Conservation (phyloP, 2,888 invertebrate species). For the Trissoscelio sp. region DNA sequence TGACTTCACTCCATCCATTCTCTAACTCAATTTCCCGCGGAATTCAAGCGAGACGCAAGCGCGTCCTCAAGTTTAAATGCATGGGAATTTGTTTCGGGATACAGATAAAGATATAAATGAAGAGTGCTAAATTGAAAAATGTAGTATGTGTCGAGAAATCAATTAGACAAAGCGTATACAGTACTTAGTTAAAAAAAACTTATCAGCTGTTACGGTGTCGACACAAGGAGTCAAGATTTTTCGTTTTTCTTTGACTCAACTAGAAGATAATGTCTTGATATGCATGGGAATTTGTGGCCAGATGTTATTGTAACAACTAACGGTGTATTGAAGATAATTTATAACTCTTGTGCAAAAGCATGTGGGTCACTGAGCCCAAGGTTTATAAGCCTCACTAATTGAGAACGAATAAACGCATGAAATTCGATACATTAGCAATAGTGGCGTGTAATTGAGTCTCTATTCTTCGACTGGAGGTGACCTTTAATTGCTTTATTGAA, state of each 20-base stretch:
- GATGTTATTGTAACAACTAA: constrained; percentile 1
- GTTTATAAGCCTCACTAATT: constrained; percentile 10
- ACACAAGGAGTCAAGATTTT: no score
- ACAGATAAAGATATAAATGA: no score
- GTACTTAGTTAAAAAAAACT: no score
- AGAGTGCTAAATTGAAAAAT: no score
- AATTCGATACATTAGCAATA: background rate
- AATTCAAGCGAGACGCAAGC: background rate
- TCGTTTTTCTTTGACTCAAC: no score
- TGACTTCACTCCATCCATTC: constrained; percentile 1
- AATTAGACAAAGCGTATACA: no score
- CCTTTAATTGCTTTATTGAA: background rate
- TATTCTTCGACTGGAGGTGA: background rate
- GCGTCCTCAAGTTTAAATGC: background rate
- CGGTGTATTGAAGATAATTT: background rate
- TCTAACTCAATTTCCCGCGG: background rate
- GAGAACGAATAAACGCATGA: background rate
- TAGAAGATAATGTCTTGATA: no score
- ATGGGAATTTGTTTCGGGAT: no score
- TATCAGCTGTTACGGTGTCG: no score
- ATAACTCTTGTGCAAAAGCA: background rate
- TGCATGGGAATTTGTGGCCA: background rate
- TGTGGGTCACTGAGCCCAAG: constrained; percentile 41
- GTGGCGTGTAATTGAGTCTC: background rate
- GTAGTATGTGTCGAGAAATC: no score